Conservation (phyloP, 1,140 invertebrate genomes). For the Caenorhabditis tropicalis region DNA sequence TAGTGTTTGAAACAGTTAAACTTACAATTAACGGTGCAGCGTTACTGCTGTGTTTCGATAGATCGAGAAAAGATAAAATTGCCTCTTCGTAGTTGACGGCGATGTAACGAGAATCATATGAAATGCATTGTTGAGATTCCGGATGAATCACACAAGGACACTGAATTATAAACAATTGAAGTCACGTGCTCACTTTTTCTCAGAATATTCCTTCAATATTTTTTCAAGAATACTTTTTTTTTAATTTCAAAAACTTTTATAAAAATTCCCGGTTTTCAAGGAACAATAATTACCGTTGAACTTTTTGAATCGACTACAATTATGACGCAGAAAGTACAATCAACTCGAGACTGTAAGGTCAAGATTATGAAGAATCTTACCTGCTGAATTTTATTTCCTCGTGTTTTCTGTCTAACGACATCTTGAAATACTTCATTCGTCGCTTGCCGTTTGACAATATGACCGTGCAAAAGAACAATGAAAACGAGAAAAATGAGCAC, state of each 20-base stretch:
- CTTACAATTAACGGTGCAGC: slow-evolving; percentile 1
- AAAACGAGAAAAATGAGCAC: slow-evolving; percentile 21
- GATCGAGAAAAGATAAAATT: slow-evolving; percentile 23
- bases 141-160: slow-evolving; percentile 44
- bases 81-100: slow-evolving; percentile 36
- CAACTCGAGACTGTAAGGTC: not conserved
- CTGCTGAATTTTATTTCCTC: slow-evolving; percentile 45
- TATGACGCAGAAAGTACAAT: not conserved
- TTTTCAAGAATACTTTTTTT: too few species aligned
- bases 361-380: not conserved
- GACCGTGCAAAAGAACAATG: not conserved
- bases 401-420: slow-evolving; percentile 37
- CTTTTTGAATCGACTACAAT: too few species aligned
- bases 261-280: too few species aligned
- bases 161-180: slow-evolving; percentile 1
- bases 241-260: too few species aligned
- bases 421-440: not conserved
- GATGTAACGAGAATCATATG: slow-evolving; percentile 12
- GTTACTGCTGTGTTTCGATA: slow-evolving; percentile 14
- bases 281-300: too few species aligned
- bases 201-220: too few species aligned
- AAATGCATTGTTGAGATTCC: slow-evolving; percentile 24
- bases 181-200: too few species aligned
- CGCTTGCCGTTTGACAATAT: not conserved
- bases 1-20: not conserved